These are phyloP conservation scores for Colletes gigas DNA, from an alignment of 1,140 invertebrate species.

Conservation along the genomic window DNA sequence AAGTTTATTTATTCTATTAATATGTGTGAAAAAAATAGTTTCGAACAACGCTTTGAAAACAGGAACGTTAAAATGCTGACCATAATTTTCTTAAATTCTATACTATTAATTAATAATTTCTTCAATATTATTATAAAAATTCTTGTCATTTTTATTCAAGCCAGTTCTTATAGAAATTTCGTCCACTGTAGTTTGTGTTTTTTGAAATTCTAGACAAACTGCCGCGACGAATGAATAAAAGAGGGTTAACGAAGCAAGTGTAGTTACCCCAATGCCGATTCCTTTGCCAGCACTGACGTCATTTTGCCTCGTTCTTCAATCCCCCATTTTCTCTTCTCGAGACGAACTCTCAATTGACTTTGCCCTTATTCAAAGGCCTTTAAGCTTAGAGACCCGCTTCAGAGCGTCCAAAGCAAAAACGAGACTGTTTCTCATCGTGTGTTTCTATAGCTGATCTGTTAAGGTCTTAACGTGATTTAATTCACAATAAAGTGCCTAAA, in stretches of 20 bases:
- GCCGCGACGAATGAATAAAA: neutral
- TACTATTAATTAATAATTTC: no score
- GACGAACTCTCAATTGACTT: slow-evolving; percentile 43
- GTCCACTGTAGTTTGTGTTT: neutral
- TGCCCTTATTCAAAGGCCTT: slow-evolving; percentile 53
- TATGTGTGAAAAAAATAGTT: no score
- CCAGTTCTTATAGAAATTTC: no score
- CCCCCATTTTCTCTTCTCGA: slow-evolving; percentile 26
- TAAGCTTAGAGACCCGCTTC: slow-evolving; percentile 25
- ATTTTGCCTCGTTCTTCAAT: slow-evolving; percentile 14
- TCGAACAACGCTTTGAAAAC: no score
- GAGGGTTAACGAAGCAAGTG: neutral
- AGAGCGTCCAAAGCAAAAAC: neutral
- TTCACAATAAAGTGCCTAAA: neutral
- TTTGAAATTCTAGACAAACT: neutral
- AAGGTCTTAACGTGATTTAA: neutral
- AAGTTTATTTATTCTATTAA: no score
- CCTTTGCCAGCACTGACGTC: slow-evolving; percentile 38
- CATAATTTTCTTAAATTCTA: no score
- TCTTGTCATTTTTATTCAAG: no score
- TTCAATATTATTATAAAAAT: no score
- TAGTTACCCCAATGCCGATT: slow-evolving; percentile 1
- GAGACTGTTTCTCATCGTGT: neutral
- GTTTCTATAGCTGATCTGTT: neutral
- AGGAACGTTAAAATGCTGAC: no score